Base-by-base conservation (phyloP, 2,888 invertebrate genomes). In the Meganola albula region DNA sequence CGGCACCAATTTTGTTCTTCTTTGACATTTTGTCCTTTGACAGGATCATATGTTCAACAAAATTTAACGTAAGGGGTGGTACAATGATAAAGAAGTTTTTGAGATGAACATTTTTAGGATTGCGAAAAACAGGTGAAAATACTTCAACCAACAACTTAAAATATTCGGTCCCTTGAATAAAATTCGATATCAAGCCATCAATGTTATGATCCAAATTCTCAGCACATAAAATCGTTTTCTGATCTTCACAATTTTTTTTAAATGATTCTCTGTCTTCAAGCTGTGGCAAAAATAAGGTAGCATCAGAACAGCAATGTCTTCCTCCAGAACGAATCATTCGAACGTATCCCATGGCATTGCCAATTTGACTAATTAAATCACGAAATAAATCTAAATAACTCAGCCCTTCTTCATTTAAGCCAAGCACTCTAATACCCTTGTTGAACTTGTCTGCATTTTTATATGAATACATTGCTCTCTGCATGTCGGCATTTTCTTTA, bases 291-390 rank as follows among this genome's bases (percentile, higher is more conserved):
- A 97, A 98, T 12, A 94, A 91, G 21, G 96, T 93, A 1, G 97
- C 95, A 68, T 95, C 94, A 4, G 96, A 94, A 62, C 96, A 94
- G 53, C 96, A 96, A 68, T 98, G 94, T 24, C 97, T 88, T 3
- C 97, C 96, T 10, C 98, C 99, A 0, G 98, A 96, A 31, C 97
- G 89, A 35, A 99, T 93, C 83, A 98, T 91, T 27, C 99, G 89
- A 3, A 99, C 94, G 65, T 98, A 98, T 2, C 98, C 98, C 89
- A 99, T 92, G 0, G 97, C 96, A 77, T 98, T 98, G 9, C 96
- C 98, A 58, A 99, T 97, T 65, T 98, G 96, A 27, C 95, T 95
- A 32, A 99, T 94, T 3, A 98, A 88, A 50, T 93, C 92, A 22
- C 99, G 88, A 73, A 99, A 98, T 53, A 96, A 90, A 79, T 99